Evolutionary conservation across 2,888 invertebrate species (phyloP).

Genomic region (Congeria kusceri): DNA sequence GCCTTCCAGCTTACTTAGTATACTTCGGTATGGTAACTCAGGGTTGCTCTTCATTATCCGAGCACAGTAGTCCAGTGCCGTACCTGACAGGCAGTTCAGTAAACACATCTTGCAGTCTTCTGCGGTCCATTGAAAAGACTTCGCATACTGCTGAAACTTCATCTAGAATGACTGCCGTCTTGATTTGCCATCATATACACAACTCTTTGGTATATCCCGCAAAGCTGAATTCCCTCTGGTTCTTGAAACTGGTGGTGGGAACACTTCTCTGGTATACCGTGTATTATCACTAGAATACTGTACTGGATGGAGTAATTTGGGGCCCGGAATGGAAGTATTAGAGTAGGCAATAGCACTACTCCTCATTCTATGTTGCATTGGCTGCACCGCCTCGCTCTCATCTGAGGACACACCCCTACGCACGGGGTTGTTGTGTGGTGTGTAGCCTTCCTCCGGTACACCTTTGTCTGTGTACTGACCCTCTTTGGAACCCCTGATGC

Average conservation of each 20-base stretch:
- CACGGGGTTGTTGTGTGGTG: no score
- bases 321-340: no score
- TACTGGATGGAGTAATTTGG: no score
- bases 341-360: no score
- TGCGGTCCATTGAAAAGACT: not conserved
- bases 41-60: not conserved
- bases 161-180: not conserved
- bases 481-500: no score
- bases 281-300: not conserved
- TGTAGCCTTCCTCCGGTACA: no score
- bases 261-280: no score
- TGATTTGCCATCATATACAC: constrained; percentile 1
- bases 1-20: not conserved
- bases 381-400: no score
- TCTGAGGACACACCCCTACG: no score
- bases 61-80: not conserved
- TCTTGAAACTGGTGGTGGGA: not conserved
- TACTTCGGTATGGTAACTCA: not conserved
- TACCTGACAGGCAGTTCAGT: not conserved
- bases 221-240: not conserved
- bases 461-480: no score
- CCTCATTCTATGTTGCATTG: no score
- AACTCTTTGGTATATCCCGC: not conserved
- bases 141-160: not conserved
- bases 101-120: not conserved